phyloP scores from a whole-genome alignment of 2,888 invertebrate genomes.

The Drosophila emarginata region DNA sequence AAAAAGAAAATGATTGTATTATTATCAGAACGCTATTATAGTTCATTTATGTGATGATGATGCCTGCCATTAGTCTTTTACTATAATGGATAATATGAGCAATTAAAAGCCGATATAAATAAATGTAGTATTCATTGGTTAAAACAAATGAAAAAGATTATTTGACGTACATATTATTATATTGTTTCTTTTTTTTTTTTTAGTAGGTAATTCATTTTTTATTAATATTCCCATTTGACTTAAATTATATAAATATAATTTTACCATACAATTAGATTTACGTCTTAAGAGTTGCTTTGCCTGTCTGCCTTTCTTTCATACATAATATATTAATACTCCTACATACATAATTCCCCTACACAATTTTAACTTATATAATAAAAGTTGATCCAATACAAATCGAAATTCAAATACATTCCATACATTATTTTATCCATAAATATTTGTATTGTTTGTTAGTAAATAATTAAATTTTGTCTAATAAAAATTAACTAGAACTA shows the following conservation, averaged over 20 bases:
- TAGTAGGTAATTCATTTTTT: constrained; percentile 56
- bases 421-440: neutral
- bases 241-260: constrained; percentile 60
- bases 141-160: neutral
- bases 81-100: neutral
- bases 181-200: constrained; percentile 33
- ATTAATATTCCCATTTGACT: constrained; percentile 76
- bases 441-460: constrained; percentile 11
- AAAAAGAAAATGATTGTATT: neutral
- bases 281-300: constrained; percentile 74
- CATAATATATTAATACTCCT: constrained; percentile 13
- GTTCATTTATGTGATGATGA: neutral
- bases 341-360: constrained; percentile 53
- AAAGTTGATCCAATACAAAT: constrained; percentile 47
- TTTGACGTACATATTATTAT: constrained; percentile 35
- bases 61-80: neutral
- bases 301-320: constrained; percentile 64
- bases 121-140: neutral
- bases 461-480: constrained; percentile 65
- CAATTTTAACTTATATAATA: constrained; percentile 40
- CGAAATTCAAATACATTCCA: constrained; percentile 2
- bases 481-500: constrained; percentile 68
- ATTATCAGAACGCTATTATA: neutral
- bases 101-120: neutral
- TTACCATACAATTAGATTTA: constrained; percentile 74